Evolutionary conservation across 2,888 invertebrate genomes (phyloP).

Genomic region (Miltochrista miniata): DNA sequence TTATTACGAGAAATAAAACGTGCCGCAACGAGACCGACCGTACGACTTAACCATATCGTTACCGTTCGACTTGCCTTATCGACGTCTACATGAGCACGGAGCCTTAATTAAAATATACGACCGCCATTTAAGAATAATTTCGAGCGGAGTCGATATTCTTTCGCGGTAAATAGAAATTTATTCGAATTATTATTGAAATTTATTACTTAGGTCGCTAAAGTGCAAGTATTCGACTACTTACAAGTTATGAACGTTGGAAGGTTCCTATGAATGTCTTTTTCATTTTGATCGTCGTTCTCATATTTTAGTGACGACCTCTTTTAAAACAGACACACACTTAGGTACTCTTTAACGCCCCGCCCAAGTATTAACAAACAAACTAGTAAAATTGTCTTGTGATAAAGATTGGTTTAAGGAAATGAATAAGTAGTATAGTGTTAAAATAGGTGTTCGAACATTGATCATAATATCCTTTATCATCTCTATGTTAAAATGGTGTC

Average conservation of each 20-base stretch:
- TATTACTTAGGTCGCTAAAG: constrained; percentile 31
- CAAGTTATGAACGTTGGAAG: neutral
- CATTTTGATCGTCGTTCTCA: too few relatives aligned
- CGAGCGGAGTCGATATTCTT: constrained; percentile 56
- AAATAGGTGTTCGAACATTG: too few relatives aligned
- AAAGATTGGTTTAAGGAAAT: too few relatives aligned
- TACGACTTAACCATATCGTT: constrained; percentile 48
- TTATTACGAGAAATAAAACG: constrained; percentile 79
- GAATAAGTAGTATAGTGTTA: too few relatives aligned
- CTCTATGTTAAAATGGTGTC: too few relatives aligned
- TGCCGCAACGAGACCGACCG: constrained; percentile 48
- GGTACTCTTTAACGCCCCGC: too few relatives aligned
- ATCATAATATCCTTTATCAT: too few relatives aligned
- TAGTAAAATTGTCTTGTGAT: too few relatives aligned
- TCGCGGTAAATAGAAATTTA: constrained; percentile 61
- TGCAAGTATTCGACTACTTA: constrained; percentile 8
- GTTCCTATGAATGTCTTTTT: neutral
- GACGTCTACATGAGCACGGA: constrained; percentile 66
- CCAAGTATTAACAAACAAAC: too few relatives aligned
- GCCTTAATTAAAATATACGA: constrained; percentile 78
- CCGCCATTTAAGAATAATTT: constrained; percentile 71
- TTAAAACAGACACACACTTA: too few relatives aligned
- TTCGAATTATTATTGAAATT: constrained; percentile 54
- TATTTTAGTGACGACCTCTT: too few relatives aligned
- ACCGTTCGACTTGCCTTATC: constrained; percentile 62